A percentile compares a stretch with the other conserved stretches of the same genome.
These are phyloP conservation scores for Myanophis thanlyinensis DNA, from an alignment of 2,113 vertebrate species.

Conservation along the genomic window DNA sequence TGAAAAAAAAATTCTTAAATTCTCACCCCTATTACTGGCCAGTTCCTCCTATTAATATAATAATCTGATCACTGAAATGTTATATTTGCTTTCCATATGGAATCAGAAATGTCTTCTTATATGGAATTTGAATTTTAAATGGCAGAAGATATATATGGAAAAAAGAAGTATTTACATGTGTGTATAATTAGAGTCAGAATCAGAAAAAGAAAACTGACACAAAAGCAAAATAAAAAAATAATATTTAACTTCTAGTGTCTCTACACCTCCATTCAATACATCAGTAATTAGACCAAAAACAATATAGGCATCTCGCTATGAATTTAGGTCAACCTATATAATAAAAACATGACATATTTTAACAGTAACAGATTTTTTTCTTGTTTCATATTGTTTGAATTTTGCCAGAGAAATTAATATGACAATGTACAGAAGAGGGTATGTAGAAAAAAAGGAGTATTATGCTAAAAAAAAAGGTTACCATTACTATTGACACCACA, in stretches of 20 bases:
- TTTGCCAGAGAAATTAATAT: conserved; percentile 53
- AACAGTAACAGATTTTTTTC: conserved; percentile 48
- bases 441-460: conserved; percentile 36
- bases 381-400: conserved; percentile 41
- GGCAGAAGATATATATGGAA: not conserved
- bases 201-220: not conserved
- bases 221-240: conserved; percentile 55
- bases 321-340: conserved; percentile 57
- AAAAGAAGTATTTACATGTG: not conserved
- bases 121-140: not conserved
- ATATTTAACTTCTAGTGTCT: conserved; percentile 50
- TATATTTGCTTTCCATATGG: conserved; percentile 11
- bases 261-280: conserved; percentile 53
- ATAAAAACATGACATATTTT: conserved; percentile 56
- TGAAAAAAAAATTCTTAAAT: not conserved
- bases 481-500: not conserved
- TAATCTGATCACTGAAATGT: conserved; percentile 22
- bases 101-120: conserved; percentile 1
- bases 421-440: conserved; percentile 57
- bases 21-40: not conserved
- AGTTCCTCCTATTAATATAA: conserved; percentile 42
- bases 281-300: conserved; percentile 50
- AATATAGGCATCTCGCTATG: conserved; percentile 48
- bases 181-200: not conserved
- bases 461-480: conserved; percentile 9